A percentile compares a stretch with the other conserved stretches of the same genome.
These are phyloP conservation scores for Erpornis zantholeuca DNA, from an alignment of 2,113 vertebrate species.

Conservation along the genomic window DNA sequence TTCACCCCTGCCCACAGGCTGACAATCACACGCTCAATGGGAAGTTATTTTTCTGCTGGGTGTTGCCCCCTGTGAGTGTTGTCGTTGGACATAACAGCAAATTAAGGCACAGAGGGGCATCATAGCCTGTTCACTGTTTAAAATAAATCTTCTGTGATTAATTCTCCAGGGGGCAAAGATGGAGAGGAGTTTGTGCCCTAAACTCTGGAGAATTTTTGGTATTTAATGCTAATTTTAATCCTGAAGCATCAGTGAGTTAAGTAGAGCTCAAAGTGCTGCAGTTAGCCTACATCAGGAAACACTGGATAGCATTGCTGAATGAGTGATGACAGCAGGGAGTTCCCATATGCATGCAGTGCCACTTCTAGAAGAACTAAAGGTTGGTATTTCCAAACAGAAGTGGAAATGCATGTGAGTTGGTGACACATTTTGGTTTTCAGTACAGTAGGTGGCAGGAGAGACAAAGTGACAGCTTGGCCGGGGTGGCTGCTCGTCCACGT, in stretches of 20 bases:
- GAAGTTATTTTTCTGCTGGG: constrained; percentile 25
- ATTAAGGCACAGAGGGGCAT: not conserved
- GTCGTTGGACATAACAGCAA: not conserved
- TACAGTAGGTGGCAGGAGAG: constrained; percentile 16
- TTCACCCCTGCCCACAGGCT: not conserved
- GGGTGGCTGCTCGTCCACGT: not conserved
- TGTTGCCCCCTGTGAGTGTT: constrained; percentile 2
- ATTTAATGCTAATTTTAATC: not conserved
- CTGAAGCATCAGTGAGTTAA: not conserved
- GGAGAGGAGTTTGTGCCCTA: not conserved
- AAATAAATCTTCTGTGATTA: not conserved
- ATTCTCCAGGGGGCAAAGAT: not conserved
- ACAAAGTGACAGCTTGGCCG: not conserved
- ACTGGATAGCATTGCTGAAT: not conserved
- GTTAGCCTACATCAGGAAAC: not conserved
- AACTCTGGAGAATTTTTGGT: not conserved
- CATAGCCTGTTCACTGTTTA: not conserved
- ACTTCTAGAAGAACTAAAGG: not conserved
- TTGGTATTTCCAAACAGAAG: not conserved
- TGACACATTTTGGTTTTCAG: not conserved
- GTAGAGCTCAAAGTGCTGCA: not conserved
- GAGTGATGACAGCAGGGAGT: not conserved
- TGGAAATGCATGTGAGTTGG: not conserved
- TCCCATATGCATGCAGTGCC: not conserved
- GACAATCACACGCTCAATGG: not conserved